Percentiles rank a stretch among this genome's conserved stretches.
These are phyloP conservation scores for Julus scanicus DNA, from an alignment of 2,888 invertebrate species.

Conservation along the genomic window DNA sequence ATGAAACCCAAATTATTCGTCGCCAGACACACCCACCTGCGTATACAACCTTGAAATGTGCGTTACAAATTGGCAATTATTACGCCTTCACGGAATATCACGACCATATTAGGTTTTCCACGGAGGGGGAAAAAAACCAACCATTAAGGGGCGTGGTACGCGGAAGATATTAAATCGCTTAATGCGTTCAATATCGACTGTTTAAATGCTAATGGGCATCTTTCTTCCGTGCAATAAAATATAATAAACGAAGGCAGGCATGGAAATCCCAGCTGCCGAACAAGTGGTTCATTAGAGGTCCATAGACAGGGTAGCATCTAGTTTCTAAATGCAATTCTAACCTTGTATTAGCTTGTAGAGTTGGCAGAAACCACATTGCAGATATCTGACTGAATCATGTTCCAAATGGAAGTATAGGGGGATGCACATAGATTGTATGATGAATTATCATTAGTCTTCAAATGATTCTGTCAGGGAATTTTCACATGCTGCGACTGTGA, in stretches of 20 bases:
- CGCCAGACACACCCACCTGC: background rate
- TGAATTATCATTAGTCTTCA: too few relatives aligned
- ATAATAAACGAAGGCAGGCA: background rate
- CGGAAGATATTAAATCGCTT: conserved; percentile 9
- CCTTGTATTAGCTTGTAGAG: too few relatives aligned
- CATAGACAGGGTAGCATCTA: too few relatives aligned
- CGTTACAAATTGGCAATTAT: conserved; percentile 15
- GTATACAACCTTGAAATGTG: background rate
- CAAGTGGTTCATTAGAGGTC: background rate
- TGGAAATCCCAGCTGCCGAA: background rate
- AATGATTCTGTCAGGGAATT: too few relatives aligned
- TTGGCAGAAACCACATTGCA: too few relatives aligned
- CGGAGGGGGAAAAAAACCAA: background rate
- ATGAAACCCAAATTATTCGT: background rate
- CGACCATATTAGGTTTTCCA: conserved; percentile 26
- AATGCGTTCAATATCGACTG: background rate
- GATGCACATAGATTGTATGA: too few relatives aligned
- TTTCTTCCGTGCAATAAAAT: background rate
- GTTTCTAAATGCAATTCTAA: too few relatives aligned
- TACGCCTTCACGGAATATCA: background rate
- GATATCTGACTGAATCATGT: too few relatives aligned
- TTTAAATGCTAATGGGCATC: background rate
- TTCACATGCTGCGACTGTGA: too few relatives aligned
- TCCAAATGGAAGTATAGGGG: too few relatives aligned
- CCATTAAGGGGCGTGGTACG: background rate